A percentile compares a stretch with the other conserved stretches of the same genome.
Conservation (phyloP, 2,888 invertebrate genomes). For the Oasisia sp. region DNA sequence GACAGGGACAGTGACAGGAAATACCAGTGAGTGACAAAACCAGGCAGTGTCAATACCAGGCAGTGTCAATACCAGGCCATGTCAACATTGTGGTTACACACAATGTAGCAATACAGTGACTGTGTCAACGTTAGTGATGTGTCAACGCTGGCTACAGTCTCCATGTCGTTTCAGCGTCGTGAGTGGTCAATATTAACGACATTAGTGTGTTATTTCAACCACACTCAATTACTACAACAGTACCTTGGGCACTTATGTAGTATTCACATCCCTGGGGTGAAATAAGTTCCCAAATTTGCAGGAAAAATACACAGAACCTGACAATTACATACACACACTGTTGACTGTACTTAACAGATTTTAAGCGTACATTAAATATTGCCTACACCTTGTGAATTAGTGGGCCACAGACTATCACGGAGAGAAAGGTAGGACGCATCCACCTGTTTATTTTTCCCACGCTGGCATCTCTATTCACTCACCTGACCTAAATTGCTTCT, state of each 20-base stretch:
- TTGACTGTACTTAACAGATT: neutral
- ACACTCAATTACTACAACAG: neutral
- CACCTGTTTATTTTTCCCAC: neutral
- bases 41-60: neutral
- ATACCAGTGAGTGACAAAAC: conserved; percentile 64
- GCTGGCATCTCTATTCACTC: neutral
- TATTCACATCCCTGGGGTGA: neutral
- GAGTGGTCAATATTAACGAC: neutral
- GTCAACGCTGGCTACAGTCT: neutral
- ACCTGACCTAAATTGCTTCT: neutral
- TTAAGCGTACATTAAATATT: neutral
- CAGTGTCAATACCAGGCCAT: neutral
- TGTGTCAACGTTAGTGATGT: neutral
- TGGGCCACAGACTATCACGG: neutral
- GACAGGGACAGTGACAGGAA: too few relatives aligned
- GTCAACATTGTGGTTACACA: neutral
- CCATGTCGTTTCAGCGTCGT: neutral
- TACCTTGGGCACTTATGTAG: neutral
- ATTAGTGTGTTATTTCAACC: conserved; percentile 6
- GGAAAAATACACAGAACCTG: neutral
- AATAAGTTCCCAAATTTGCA: neutral
- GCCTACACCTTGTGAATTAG: neutral
- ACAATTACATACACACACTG: neutral
- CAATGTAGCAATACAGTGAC: neutral
- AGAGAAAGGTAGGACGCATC: neutral